phyloP scores from a whole-genome alignment of 2,888 invertebrate genomes.

The Keiferia lycopersicella region DNA sequence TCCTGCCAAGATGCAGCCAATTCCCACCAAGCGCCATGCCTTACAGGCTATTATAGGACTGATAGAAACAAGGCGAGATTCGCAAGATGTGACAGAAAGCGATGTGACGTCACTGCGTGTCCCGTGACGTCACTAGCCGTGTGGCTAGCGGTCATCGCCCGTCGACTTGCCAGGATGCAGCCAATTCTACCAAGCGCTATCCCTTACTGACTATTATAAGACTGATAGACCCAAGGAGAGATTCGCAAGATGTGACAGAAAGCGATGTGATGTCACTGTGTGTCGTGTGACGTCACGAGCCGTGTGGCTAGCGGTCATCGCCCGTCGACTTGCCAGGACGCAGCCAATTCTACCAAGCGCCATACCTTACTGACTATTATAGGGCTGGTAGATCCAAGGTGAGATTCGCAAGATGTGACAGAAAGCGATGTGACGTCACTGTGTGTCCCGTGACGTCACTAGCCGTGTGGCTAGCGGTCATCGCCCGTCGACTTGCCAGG shows the following conservation, averaged over 20 bases:
- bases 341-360: slow-evolving; percentile 71
- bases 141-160: too few species aligned
- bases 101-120: not conserved
- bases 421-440: slow-evolving; percentile 13
- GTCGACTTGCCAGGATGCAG: too few species aligned
- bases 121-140: not conserved
- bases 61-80: too few species aligned
- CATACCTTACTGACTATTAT: slow-evolving; percentile 42
- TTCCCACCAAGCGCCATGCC: too few species aligned
- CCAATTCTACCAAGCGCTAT: too few species aligned
- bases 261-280: slow-evolving; percentile 7
- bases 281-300: not conserved
- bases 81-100: not conserved
- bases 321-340: slow-evolving; percentile 70
- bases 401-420: not conserved
- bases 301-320: slow-evolving; percentile 50
- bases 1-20: too few species aligned
- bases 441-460: not conserved
- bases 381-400: not conserved
- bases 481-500: slow-evolving; percentile 69
- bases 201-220: too few species aligned
- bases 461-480: slow-evolving; percentile 43
- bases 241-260: not conserved
- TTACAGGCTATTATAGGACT: too few species aligned
- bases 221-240: too few species aligned